Evolutionary conservation across 2,113 vertebrate genomes (phyloP).

Genomic region (Neolamprologus ventralis): DNA sequence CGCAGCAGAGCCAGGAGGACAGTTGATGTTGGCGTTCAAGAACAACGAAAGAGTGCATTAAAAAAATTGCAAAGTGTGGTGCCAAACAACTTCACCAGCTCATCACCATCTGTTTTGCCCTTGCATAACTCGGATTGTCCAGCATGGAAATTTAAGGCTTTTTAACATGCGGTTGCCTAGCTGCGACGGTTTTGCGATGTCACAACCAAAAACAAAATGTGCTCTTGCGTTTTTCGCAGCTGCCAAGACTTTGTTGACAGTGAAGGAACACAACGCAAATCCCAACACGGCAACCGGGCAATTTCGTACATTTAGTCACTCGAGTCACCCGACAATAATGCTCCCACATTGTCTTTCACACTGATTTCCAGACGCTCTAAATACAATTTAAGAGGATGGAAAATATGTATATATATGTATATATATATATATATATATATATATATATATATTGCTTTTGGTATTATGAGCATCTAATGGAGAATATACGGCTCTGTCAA

Average conservation of each 20-base stretch:
- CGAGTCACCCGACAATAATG: not conserved
- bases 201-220: slow-evolving; percentile 15
- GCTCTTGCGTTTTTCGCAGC: not conserved
- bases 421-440: not conserved
- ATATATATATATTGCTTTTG: not conserved
- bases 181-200: slow-evolving; percentile 18
- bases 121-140: slow-evolving; percentile 32
- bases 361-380: not conserved
- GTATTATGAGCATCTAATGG: not conserved
- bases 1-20: slow-evolving; percentile 8
- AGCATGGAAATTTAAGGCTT: slow-evolving; percentile 8
- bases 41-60: slow-evolving; percentile 29
- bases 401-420: not conserved
- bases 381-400: not conserved
- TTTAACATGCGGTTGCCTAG: slow-evolving; percentile 16
- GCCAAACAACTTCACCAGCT: slow-evolving; percentile 36
- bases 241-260: slow-evolving; percentile 30
- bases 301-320: not conserved
- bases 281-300: not conserved
- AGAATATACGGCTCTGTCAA: not conserved
- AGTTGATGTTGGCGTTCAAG: slow-evolving; percentile 28
- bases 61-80: not conserved
- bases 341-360: not conserved
- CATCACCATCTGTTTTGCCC: slow-evolving; percentile 52
- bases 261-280: not conserved